Evolutionary conservation across 1,140 invertebrate genomes (phyloP).

Genomic region (Manduca sexta): DNA sequence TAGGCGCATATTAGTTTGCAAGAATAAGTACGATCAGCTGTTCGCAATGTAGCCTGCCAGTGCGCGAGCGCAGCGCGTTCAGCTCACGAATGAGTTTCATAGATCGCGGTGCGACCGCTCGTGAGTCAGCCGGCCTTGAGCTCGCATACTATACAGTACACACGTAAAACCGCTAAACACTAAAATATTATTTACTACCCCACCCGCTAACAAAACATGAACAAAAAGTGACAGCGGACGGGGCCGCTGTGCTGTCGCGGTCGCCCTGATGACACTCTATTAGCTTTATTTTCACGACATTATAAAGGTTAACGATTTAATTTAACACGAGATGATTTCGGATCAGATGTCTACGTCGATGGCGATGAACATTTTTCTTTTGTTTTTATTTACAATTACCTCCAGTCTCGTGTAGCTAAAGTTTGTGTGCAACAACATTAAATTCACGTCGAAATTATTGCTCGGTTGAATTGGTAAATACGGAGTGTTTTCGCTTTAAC

Average conservation of each 20-base stretch:
- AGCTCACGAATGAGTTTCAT: too few species aligned
- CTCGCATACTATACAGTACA: slow-evolving; percentile 26
- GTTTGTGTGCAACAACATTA: too few species aligned
- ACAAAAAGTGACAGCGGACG: slow-evolving; percentile 27
- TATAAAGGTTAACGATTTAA: neutral
- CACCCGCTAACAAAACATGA: slow-evolving; percentile 29
- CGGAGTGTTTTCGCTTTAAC: slow-evolving; percentile 22
- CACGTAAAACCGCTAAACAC: slow-evolving; percentile 40
- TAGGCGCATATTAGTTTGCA: too few species aligned
- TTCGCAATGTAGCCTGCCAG: neutral
- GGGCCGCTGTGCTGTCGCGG: slow-evolving; percentile 23
- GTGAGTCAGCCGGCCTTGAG: slow-evolving; percentile 64
- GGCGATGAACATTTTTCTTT: too few species aligned
- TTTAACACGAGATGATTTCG: slow-evolving; percentile 2
- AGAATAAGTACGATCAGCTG: neutral
- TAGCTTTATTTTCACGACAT: slow-evolving; percentile 1
- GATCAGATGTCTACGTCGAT: too few species aligned
- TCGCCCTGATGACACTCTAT: slow-evolving; percentile 2
- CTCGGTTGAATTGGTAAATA: slow-evolving; percentile 1
- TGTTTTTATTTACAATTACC: too few species aligned
- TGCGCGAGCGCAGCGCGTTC: too few species aligned
- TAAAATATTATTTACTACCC: slow-evolving; percentile 61
- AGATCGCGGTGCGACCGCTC: slow-evolving; percentile 27
- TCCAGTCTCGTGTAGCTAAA: too few species aligned
- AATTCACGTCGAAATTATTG: too few species aligned